Evolutionary conservation across 2,888 invertebrate species (phyloP).

Genomic region (Meghimatium bilineatum): DNA sequence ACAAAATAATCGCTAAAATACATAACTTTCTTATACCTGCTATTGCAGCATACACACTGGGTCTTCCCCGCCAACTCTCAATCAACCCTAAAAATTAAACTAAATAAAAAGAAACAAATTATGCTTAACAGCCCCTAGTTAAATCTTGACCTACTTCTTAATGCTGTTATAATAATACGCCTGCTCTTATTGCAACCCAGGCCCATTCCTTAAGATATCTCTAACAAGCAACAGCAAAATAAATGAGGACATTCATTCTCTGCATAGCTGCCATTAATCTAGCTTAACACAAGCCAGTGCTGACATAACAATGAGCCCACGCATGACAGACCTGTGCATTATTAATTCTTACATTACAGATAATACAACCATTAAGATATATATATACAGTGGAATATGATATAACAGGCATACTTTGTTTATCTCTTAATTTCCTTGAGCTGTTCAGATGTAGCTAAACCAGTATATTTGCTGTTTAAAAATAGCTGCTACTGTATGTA

Average conservation of each 20-base stretch:
- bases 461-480: too few relatives aligned
- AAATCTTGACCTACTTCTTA: background rate
- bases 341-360: constrained; percentile 15
- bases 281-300: background rate
- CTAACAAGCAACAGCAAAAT: background rate
- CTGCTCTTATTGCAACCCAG: background rate
- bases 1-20: background rate
- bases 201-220: background rate
- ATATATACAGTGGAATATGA: background rate
- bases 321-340: background rate
- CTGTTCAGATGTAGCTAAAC: too few relatives aligned
- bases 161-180: background rate
- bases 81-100: background rate
- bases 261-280: background rate
- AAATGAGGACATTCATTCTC: background rate
- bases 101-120: background rate
- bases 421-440: too few relatives aligned
- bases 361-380: background rate
- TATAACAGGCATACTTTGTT: too few relatives aligned
- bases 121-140: background rate
- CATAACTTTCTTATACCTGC: background rate
- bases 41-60: background rate
- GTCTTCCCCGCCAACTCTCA: too few relatives aligned
- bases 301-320: background rate
- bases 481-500: too few relatives aligned